These are phyloP conservation scores for Eilema sororculum DNA, from an alignment of 2,888 invertebrate genomes.

Conservation along the genomic window DNA sequence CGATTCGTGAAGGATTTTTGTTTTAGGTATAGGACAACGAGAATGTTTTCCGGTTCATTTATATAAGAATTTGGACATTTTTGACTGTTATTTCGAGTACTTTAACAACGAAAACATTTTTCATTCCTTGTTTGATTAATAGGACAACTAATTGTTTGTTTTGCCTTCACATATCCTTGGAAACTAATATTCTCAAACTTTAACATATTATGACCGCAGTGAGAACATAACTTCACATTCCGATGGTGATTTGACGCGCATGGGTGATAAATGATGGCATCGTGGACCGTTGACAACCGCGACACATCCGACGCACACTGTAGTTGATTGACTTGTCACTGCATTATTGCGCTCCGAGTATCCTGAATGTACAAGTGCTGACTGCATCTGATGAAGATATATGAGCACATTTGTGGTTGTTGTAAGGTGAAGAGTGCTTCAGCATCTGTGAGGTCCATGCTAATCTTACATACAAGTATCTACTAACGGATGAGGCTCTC, in stretches of 20 bases:
- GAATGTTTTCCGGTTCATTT: no score
- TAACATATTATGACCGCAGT: not conserved
- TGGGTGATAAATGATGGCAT: slow-evolving; percentile 58
- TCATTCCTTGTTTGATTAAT: not conserved
- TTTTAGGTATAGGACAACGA: no score
- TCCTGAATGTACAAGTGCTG: slow-evolving; percentile 32
- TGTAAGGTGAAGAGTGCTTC: not conserved
- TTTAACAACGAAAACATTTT: not conserved
- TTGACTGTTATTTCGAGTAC: not conserved
- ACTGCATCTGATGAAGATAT: slow-evolving; percentile 28
- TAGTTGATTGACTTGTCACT: slow-evolving; percentile 67
- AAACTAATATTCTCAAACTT: not conserved
- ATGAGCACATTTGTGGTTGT: slow-evolving; percentile 13
- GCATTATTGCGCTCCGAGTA: slow-evolving; percentile 60
- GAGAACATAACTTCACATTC: slow-evolving; percentile 46
- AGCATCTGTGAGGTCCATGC: no score
- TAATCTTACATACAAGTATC: no score
- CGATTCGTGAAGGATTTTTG: no score
- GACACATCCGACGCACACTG: slow-evolving; percentile 44
- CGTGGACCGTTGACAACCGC: slow-evolving; percentile 49
- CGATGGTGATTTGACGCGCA: slow-evolving; percentile 62
- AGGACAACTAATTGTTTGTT: not conserved
- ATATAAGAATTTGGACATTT: not conserved
- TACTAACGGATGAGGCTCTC: no score
- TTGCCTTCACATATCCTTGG: not conserved